Evolutionary conservation across 23 tunicate genomes (phyloP), one percentile per base, ranked within the genome.

Genomic region (Phallusia fumigata): DNA sequence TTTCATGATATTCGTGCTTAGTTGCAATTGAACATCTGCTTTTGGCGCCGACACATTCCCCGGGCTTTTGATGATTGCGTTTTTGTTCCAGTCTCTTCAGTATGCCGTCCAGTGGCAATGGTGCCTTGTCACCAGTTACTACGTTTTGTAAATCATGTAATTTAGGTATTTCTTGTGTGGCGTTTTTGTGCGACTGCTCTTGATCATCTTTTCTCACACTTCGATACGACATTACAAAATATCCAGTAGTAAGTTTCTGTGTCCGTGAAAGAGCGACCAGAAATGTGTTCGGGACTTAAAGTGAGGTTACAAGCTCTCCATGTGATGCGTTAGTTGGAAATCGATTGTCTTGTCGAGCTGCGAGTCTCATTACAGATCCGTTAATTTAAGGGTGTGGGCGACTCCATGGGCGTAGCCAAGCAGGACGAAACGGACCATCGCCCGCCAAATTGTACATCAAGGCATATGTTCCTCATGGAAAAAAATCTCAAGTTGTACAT

Each of bases 151-250:
- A 58, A 58, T 58, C 15, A 58, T 58, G 69, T 58, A 58, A 58
- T 58, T 58, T 58, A 58, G 69, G 1, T 58, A 21, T 58, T 58
- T 11, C 69, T 11, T 58, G 69, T 58, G 69, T 58, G 69, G 69
- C 69, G 69, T 58, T 58, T 58, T 58, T 58, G n/a, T 58, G 69
- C 69, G 69, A 58, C 69, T 58, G 69, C 28, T 58, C 69, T 58
- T 58, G 26, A 58, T 58, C 69, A 24, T 21, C 69, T 58, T 24
- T 58, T 24, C 28, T 24, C 69, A 11, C 69, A 58, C 69, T 58
- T 58, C 69, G 69, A 58, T 58, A 58, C 69, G 69, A 58, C 28
- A 58, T 58, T 58, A 58, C 69, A 58, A 58, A 58, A 58, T 58
- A 58, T 16, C 69, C 69, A 58, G 69, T 58, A 58, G 69, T 21